Percentiles rank a stretch among this genome's conserved stretches.
phyloP scores from a whole-genome alignment of 2,888 invertebrate genomes.

The Achlya flavicornis region DNA sequence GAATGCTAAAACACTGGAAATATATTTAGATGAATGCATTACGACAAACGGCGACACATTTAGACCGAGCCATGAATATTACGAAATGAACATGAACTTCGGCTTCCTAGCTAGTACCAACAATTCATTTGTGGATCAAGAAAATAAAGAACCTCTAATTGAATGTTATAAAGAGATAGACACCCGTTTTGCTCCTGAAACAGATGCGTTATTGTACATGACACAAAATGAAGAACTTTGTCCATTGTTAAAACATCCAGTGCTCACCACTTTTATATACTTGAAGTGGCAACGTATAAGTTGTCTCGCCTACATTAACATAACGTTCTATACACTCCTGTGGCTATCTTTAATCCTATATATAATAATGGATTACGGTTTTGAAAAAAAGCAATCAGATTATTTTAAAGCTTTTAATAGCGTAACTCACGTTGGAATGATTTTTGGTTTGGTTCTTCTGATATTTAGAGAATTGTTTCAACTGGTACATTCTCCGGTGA shows the following conservation, averaged over 20 bases:
- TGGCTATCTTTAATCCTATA: constrained; percentile 87
- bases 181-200: constrained; percentile 85
- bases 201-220: constrained; percentile 89
- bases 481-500: constrained; percentile 86
- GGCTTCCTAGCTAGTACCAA: constrained; percentile 86
- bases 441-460: constrained; percentile 85
- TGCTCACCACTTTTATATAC: constrained; percentile 90
- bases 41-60: constrained; percentile 82
- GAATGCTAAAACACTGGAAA: constrained; percentile 86
- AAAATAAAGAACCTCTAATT: constrained; percentile 71
- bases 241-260: constrained; percentile 89
- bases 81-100: constrained; percentile 89
- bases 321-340: constrained; percentile 88
- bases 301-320: constrained; percentile 88
- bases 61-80: constrained; percentile 86
- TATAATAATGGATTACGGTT: constrained; percentile 87
- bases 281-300: constrained; percentile 92
- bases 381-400: constrained; percentile 72
- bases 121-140: constrained; percentile 72
- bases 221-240: constrained; percentile 87
- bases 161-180: constrained; percentile 68
- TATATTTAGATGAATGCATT: constrained; percentile 89
- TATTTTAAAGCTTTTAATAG: constrained; percentile 67
- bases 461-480: constrained; percentile 88
- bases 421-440: constrained; percentile 78